phyloP scores from a whole-genome alignment of 2,113 vertebrate species.

The Acrocephalus kingi region DNA sequence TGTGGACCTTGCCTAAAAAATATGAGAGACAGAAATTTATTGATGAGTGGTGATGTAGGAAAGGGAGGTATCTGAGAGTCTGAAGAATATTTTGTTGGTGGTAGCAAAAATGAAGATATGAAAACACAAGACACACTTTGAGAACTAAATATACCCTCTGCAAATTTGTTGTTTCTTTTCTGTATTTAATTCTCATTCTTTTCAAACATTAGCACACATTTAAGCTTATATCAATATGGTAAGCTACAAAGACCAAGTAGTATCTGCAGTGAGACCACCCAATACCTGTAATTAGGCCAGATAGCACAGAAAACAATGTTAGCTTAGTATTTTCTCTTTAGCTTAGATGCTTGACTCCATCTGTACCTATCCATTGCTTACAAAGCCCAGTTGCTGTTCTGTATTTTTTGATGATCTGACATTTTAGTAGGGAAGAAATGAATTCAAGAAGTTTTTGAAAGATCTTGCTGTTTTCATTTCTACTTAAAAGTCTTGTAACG shows the following conservation, averaged over 20 bases:
- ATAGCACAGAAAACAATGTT: background rate
- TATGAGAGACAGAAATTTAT: background rate
- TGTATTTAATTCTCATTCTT: background rate
- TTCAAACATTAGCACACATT: background rate
- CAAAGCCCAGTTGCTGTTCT: background rate
- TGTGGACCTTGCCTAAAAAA: background rate
- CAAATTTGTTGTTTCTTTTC: background rate
- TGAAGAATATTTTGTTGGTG: background rate
- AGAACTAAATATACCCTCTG: background rate
- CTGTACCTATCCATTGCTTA: background rate
- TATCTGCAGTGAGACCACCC: background rate
- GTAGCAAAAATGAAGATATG: background rate
- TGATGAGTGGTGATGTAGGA: background rate
- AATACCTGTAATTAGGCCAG: background rate
- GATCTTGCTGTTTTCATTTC: background rate
- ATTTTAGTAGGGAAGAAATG: background rate
- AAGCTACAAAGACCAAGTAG: background rate
- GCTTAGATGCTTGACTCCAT: background rate
- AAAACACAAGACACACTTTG: background rate
- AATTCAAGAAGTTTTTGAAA: background rate
- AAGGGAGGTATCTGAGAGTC: background rate
- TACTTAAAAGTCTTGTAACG: background rate
- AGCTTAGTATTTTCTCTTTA: background rate
- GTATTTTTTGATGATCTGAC: background rate
- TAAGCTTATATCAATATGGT: background rate